Conservation (phyloP, 1,140 invertebrate species). For the Brachystomella parvula region DNA sequence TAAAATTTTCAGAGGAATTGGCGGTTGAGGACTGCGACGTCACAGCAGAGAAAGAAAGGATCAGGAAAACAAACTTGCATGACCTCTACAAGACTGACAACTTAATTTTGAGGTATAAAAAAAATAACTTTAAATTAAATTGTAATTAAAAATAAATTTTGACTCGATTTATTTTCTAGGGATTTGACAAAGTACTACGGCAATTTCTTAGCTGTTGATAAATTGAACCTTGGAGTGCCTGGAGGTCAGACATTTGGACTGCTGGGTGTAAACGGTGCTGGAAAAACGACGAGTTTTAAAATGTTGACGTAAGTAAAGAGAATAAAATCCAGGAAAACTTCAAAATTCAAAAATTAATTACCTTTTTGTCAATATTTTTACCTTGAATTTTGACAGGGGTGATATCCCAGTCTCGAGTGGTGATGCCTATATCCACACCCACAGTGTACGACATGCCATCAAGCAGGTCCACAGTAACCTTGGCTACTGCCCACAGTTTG, state of each 20-base stretch:
- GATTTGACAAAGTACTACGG: slow-evolving; percentile 62
- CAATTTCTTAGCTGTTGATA: slow-evolving; percentile 60
- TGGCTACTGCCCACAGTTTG: slow-evolving; percentile 60
- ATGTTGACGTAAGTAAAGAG: no score
- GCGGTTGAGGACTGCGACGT: slow-evolving; percentile 49
- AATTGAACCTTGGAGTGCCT: slow-evolving; percentile 55
- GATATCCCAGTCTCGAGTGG: slow-evolving; percentile 58
- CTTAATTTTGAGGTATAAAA: slow-evolving; percentile 40
- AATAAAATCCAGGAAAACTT: background rate
- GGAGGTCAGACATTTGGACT: slow-evolving; percentile 45
- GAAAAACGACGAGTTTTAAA: slow-evolving; percentile 77
- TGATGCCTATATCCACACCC: slow-evolving; percentile 49
- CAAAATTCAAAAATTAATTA: background rate
- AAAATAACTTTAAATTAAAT: slow-evolving; percentile 1
- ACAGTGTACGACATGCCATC: slow-evolving; percentile 45
- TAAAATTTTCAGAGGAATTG: slow-evolving; percentile 17
- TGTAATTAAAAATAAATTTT: background rate
- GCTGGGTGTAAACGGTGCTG: slow-evolving; percentile 78
- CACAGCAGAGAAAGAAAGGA: slow-evolving; percentile 44
- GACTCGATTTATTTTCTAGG: slow-evolving; percentile 14
- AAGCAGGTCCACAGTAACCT: slow-evolving; percentile 47
- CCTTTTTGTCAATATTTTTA: slow-evolving; percentile 15
- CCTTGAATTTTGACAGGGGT: slow-evolving; percentile 85
- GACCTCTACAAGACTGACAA: slow-evolving; percentile 40
- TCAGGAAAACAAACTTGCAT: slow-evolving; percentile 40